These are phyloP conservation scores for Disparrhopalites patrizii DNA, from an alignment of 2,888 invertebrate species.

Conservation along the genomic window DNA sequence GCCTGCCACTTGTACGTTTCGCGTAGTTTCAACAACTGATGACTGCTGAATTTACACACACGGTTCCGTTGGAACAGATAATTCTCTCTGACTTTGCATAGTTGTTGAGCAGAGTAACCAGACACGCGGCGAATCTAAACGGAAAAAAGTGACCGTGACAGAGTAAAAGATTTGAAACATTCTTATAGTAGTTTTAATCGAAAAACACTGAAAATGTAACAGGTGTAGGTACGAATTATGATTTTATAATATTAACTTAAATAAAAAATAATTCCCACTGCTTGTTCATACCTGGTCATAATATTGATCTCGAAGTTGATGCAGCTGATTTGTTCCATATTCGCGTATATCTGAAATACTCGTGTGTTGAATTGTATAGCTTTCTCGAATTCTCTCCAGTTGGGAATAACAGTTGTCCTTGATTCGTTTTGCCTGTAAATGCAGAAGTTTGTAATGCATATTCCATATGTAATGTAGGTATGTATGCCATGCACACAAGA, in stretches of 20 bases:
- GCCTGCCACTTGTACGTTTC: slow-evolving; percentile 96
- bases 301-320: slow-evolving; percentile 83
- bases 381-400: slow-evolving; percentile 88
- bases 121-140: slow-evolving; percentile 81
- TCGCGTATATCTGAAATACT: slow-evolving; percentile 83
- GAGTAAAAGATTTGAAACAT: no score
- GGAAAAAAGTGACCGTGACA: not conserved
- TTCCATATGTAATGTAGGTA: not conserved
- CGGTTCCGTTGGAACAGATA: slow-evolving; percentile 93
- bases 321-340: slow-evolving; percentile 76
- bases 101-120: slow-evolving; percentile 84
- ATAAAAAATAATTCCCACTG: not conserved
- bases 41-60: slow-evolving; percentile 89
- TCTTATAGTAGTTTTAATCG: no score
- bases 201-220: not conserved
- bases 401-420: slow-evolving; percentile 91
- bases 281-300: slow-evolving; percentile 90
- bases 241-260: no score
- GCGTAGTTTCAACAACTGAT: slow-evolving; percentile 79
- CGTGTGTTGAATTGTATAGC: slow-evolving; percentile 81
- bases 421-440: slow-evolving; percentile 71
- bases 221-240: no score
- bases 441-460: not conserved
- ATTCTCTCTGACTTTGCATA: slow-evolving; percentile 91
- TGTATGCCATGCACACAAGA: no score